Conservation (phyloP, 2,113 vertebrate species). For the Manacus vitellinus region DNA sequence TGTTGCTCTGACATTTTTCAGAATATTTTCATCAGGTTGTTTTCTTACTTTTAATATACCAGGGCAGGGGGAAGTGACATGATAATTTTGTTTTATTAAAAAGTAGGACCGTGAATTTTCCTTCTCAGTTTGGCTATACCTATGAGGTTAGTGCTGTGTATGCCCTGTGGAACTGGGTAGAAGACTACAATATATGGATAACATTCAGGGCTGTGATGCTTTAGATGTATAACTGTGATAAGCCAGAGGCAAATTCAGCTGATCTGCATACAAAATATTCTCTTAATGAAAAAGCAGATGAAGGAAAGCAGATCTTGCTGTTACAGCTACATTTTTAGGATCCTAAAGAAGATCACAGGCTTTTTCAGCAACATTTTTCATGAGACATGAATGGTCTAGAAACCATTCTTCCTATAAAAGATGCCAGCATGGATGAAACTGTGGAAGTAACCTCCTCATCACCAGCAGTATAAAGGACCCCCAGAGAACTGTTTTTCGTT, state of each 20-base stretch:
- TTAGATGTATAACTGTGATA: background rate
- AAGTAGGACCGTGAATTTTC: background rate
- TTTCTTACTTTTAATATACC: background rate
- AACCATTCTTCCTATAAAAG: background rate
- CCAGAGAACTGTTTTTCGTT: background rate
- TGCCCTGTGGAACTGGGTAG: background rate
- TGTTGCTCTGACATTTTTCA: background rate
- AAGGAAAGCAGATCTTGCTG: background rate
- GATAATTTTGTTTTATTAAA: background rate
- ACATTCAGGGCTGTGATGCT: background rate
- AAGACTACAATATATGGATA: background rate
- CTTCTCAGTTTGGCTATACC: background rate
- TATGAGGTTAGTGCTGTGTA: background rate
- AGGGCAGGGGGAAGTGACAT: background rate
- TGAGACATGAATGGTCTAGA: background rate
- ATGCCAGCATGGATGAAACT: background rate
- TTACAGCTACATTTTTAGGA: background rate
- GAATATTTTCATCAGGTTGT: background rate
- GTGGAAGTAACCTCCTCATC: background rate
- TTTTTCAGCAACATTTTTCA: background rate
- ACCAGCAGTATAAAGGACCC: background rate
- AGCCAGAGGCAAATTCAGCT: background rate
- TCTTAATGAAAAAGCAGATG: background rate
- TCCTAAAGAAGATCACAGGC: background rate
- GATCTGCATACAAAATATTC: background rate